Evolutionary conservation across 1,140 invertebrate genomes (phyloP), one percentile per base, ranked within the genome.

Genomic region (Drosophila ficusphila): DNA sequence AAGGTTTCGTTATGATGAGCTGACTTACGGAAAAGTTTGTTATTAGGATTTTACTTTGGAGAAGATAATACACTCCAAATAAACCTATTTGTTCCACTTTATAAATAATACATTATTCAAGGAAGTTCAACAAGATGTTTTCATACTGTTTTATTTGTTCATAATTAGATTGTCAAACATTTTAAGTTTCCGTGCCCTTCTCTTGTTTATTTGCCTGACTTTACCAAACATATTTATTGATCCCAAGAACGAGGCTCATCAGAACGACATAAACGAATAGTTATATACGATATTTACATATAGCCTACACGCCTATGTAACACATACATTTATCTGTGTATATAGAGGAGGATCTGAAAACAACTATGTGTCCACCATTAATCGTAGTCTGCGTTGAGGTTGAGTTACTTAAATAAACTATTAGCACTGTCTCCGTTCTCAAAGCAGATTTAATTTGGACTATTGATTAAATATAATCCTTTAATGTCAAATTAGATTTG

Each of bases 351-450:
- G 18, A 53, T 67, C 39, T 27, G 4, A 54, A 4, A 23, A 53
- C 27, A 51, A 18, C 27, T 47, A 52, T 53, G 41, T 68, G 81
- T 72, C 56, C 61, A 60, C 51, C 54, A 67, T 23, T 25, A 74
- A 76, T 54, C 76, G 77, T 86, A 89, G 60, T 75, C 65, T 61
- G 79, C 72, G 71, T 85, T 89, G 69, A 76, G 71, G 67, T 89
- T 82, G 60, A 81, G 65, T 68, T 73, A 83, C 61, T 72, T 68
- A 76, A 82, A 89, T 85, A 88, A 82, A 85, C 51, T 83, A 79
- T 61, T 61, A 36, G 47, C 18, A 56, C 29, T 23, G 60, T 12
- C 38, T 64, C 4, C 36, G 18, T 12, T 61, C 27, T 21, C 54
- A 6, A 27, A 34, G 0, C 38, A 38, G 11, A 19, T 25, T 6